Evolutionary conservation across 2,113 vertebrate genomes (phyloP).

Genomic region (Pampusana beccarii): DNA sequence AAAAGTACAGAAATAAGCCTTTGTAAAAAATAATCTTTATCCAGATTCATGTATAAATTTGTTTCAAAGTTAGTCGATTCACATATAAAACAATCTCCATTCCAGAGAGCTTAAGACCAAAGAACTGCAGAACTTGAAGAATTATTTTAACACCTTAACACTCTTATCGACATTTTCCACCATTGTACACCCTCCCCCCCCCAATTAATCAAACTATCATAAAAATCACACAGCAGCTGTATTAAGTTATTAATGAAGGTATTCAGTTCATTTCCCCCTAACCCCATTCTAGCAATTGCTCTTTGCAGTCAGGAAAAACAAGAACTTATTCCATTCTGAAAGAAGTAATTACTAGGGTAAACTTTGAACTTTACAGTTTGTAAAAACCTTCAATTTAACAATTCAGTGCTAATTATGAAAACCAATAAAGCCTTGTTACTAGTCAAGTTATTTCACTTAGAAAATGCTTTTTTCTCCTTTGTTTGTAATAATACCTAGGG

Average conservation of each 20-base stretch:
- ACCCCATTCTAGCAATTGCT: neutral
- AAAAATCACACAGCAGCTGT: neutral
- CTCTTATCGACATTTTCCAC: neutral
- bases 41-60: neutral
- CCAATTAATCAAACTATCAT: neutral
- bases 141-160: neutral
- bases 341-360: neutral
- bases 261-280: neutral
- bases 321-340: neutral
- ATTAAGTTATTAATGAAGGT: neutral
- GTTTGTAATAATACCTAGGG: neutral
- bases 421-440: neutral
- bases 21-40: neutral
- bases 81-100: neutral
- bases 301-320: neutral
- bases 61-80: neutral
- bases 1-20: neutral
- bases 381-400: neutral
- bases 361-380: neutral
- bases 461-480: neutral
- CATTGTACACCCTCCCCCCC: neutral
- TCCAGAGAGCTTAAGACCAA: neutral
- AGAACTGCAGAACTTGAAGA: neutral
- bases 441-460: neutral
- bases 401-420: neutral